Percentiles rank a stretch among this genome's conserved stretches.
Conservation (phyloP, 2,113 vertebrate genomes). For the Hydrochoerus hydrochaeris region DNA sequence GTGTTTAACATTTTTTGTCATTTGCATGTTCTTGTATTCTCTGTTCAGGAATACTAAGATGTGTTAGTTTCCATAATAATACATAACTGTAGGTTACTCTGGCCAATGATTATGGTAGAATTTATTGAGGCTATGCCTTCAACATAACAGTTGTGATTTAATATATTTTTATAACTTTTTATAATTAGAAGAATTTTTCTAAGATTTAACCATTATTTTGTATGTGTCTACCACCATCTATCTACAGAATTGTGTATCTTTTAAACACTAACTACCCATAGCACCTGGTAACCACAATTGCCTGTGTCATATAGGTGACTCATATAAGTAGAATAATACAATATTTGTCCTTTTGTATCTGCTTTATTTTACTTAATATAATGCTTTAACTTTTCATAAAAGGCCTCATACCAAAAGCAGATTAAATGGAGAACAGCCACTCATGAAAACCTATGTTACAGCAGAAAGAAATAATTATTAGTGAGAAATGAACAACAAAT, state of each 20-base stretch:
- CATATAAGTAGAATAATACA: not conserved
- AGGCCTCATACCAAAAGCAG: not conserved
- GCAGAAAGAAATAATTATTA: constrained; percentile 29
- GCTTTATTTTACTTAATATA: not conserved
- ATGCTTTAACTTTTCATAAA: not conserved
- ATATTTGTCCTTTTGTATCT: not conserved
- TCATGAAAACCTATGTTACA: not conserved
- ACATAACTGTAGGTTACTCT: not conserved
- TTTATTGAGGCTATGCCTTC: not conserved
- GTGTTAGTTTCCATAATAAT: not conserved
- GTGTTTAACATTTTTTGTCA: not conserved
- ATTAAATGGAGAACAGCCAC: not conserved
- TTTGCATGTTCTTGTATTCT: not conserved
- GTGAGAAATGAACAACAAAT: not conserved
- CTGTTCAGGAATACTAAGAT: not conserved
- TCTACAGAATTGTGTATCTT: not conserved
- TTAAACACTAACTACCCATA: not conserved
- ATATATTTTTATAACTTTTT: not conserved
- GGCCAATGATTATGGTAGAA: not conserved
- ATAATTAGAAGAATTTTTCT: not conserved
- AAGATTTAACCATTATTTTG: not conserved
- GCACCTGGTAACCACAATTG: not conserved
- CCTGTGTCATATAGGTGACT: not conserved
- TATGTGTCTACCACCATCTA: not conserved
- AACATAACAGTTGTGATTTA: not conserved